Base-by-base conservation (phyloP, 2,888 invertebrate species). In the Lepidochrysops patricia region DNA sequence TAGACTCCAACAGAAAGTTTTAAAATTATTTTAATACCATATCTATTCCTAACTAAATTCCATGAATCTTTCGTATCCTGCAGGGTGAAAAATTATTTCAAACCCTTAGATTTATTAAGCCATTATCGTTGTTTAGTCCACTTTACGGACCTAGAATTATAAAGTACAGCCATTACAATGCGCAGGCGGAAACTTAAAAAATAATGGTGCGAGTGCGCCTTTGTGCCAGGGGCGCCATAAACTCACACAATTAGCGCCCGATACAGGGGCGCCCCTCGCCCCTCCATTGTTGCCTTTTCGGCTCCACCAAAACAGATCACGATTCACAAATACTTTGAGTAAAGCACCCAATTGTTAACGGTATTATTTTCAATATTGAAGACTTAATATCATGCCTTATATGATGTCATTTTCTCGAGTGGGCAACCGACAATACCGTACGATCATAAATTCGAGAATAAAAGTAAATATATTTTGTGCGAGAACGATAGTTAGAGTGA, bases 181-280 rank as follows among this genome's bases (percentile, higher is more conserved):
- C 9, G 9, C 54, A 54, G 19, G 54, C 54, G 54, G 54, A 54
- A 52, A 52, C 27, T 54, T 32, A 32, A 54, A 54, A 54, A 54
- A 54, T 54, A 54, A 54, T 32, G 54, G 54, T 12, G 54, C 32
- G 54, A 54, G 52, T 4, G 0, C 32, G 54, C 19, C 32, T 54
- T 54, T 54, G 54, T 54, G 19, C 54, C 12, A 3, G 15, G 32
- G 29, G 54, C 54, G 15, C 32, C 54, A 32, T 54, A 54, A 49
- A 19, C 27, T 13, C 23, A 48, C 27, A 13, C 29, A 54, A 54
- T 54, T 54, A 54, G 32, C 54, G 32, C 54, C 29, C 15, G 32
- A 54, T 54, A 54, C 19, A 32, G 32, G 29, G 29, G 32, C 9
- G 29, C 29, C 29, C 29, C 43, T 4, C 19, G 7, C 19, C 15